A percentile compares a stretch with the other conserved stretches of the same genome.
phyloP scores from a whole-genome alignment of 2,888 invertebrate species.

The Chymomyza caudatula region DNA sequence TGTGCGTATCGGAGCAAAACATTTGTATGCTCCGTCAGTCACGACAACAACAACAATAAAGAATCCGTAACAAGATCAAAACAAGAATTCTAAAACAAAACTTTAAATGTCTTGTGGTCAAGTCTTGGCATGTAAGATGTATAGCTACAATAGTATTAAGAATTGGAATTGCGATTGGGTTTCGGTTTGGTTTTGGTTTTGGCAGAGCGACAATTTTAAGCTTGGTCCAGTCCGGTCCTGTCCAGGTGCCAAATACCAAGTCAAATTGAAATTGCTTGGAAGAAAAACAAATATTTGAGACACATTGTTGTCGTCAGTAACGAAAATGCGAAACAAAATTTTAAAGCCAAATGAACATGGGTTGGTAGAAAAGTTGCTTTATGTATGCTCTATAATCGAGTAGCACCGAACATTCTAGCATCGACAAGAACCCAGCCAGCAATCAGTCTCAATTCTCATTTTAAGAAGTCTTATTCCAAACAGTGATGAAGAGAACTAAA shows the following conservation, averaged over 20 bases:
- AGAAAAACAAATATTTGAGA: slow-evolving; percentile 29
- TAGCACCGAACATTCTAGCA: too few species aligned
- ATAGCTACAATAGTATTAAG: not conserved
- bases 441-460: too few species aligned
- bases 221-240: not conserved
- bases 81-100: slow-evolving; percentile 8
- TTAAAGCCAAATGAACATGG: not conserved
- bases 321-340: not conserved
- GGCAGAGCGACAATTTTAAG: not conserved
- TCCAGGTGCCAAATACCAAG: not conserved
- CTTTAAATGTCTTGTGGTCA: slow-evolving; percentile 11
- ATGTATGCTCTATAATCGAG: not conserved
- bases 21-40: not conserved
- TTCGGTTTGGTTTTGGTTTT: not conserved
- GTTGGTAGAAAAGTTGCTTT: not conserved
- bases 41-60: not conserved
- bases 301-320: slow-evolving; percentile 29
- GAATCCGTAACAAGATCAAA: slow-evolving; percentile 3
- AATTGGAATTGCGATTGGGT: not conserved
- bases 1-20: not conserved
- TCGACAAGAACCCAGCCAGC: too few species aligned
- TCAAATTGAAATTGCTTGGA: not conserved
- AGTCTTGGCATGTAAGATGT: not conserved
- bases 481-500: too few species aligned
- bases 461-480: too few species aligned